Conservation (phyloP, 1,140 invertebrate species). For the Solenopsis fugax region DNA sequence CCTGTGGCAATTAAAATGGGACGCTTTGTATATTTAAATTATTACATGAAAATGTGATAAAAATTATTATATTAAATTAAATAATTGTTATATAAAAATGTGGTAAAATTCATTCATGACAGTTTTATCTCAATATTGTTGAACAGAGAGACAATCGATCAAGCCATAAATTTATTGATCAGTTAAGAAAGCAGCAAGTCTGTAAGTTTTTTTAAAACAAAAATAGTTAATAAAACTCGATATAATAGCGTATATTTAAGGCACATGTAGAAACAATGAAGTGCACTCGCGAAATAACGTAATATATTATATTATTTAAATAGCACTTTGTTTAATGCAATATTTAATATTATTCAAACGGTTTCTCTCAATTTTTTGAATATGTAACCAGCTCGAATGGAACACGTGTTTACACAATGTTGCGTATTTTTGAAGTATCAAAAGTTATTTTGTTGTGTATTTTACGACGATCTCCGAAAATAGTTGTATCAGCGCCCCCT, state of each 20-base stretch:
- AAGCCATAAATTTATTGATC: neutral
- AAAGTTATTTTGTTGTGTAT: conserved; percentile 4
- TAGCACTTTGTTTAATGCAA: neutral
- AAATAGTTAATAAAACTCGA: conserved; percentile 21
- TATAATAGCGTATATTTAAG: neutral
- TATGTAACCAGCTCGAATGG: neutral
- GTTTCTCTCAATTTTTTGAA: neutral
- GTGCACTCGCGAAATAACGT: neutral
- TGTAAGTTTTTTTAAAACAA: neutral
- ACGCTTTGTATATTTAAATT: neutral
- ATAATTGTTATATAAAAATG: neutral
- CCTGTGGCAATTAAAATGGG: too few species aligned
- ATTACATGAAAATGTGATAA: neutral
- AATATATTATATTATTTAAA: conserved; percentile 45
- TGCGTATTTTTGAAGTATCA: neutral
- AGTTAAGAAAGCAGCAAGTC: neutral
- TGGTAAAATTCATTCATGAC: neutral
- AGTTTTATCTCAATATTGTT: neutral
- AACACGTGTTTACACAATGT: neutral
- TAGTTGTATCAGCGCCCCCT: neutral
- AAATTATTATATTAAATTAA: conserved; percentile 6
- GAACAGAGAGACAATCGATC: neutral
- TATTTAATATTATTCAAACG: neutral
- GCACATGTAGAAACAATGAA: neutral
- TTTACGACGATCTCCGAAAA: neutral